Percentiles rank a stretch among this genome's conserved stretches.
Conservation (phyloP, 2,888 invertebrate genomes). For the Callosobruchus maculatus region DNA sequence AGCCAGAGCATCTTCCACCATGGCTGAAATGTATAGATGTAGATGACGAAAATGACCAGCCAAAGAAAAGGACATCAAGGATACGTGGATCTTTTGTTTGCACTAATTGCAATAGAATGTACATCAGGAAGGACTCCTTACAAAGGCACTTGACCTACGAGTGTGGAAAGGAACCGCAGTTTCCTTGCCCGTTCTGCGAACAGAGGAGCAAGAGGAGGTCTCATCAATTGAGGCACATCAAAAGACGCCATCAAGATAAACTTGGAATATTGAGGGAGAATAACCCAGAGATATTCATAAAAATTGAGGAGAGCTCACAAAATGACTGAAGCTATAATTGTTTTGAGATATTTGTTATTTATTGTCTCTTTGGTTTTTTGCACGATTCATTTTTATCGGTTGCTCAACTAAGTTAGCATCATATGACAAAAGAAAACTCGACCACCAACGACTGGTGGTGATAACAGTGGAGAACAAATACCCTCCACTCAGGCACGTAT, state of each 20-base stretch:
- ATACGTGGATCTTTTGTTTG: conserved; percentile 53
- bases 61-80: conserved; percentile 35
- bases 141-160: conserved; percentile 75
- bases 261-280: conserved; percentile 50
- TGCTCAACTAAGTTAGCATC: no score
- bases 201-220: conserved; percentile 66
- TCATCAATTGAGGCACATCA: conserved; percentile 56
- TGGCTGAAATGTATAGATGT: conserved; percentile 39
- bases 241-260: conserved; percentile 54
- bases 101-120: conserved; percentile 71
- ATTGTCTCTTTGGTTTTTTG: no score
- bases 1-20: conserved; percentile 38
- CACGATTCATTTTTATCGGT: no score
- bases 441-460: no score
- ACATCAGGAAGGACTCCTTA: conserved; percentile 74
- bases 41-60: conserved; percentile 26
- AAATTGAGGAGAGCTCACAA: conserved; percentile 7
- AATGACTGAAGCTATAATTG: background rate
- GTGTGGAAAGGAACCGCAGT: conserved; percentile 68
- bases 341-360: background rate
- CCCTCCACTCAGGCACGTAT: no score
- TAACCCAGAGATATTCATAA: conserved; percentile 41
- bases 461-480: no score
- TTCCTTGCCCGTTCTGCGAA: conserved; percentile 67
- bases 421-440: no score